These are phyloP conservation scores for Rhizomys pruinosus DNA, from an alignment of 2,113 vertebrate species.

Conservation along the genomic window DNA sequence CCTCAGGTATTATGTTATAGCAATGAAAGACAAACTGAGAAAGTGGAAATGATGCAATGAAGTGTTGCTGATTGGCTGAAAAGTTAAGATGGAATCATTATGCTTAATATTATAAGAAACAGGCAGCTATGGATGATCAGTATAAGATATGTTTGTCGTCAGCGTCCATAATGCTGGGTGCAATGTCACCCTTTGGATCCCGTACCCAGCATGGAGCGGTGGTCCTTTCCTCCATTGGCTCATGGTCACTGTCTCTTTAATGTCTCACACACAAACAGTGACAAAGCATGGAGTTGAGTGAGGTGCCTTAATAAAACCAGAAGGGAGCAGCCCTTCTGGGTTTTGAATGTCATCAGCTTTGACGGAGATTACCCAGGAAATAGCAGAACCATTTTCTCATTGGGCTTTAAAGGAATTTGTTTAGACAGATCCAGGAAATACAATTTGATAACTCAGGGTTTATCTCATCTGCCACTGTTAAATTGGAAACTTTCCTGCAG, in stretches of 20 bases:
- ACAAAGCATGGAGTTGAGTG: background rate
- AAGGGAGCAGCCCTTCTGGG: background rate
- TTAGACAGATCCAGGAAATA: slow-evolving; percentile 63
- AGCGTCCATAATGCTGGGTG: rapidly evolving
- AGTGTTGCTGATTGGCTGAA: background rate
- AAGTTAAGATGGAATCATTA: background rate
- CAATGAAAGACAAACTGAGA: no score
- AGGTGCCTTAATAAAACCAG: background rate
- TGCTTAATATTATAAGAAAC: background rate
- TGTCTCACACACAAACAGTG: background rate
- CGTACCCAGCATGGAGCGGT: background rate
- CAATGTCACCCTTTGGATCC: background rate
- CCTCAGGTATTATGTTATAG: background rate
- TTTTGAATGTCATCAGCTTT: slow-evolving; percentile 46
- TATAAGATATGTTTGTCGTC: no score
- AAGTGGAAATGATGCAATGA: background rate
- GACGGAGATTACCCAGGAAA: slow-evolving; percentile 1
- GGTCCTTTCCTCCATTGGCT: rapidly evolving
- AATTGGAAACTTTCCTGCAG: slow-evolving; percentile 36
- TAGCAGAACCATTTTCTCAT: slow-evolving; percentile 33
- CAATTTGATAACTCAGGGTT: slow-evolving; percentile 51
- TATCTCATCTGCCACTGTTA: slow-evolving; percentile 67
- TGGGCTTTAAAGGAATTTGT: slow-evolving; percentile 44
- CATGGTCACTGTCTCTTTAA: background rate
- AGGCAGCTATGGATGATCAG: background rate